These are phyloP conservation scores for Camarhynchus parvulus DNA, from an alignment of 2,113 vertebrate genomes.

Conservation along the genomic window DNA sequence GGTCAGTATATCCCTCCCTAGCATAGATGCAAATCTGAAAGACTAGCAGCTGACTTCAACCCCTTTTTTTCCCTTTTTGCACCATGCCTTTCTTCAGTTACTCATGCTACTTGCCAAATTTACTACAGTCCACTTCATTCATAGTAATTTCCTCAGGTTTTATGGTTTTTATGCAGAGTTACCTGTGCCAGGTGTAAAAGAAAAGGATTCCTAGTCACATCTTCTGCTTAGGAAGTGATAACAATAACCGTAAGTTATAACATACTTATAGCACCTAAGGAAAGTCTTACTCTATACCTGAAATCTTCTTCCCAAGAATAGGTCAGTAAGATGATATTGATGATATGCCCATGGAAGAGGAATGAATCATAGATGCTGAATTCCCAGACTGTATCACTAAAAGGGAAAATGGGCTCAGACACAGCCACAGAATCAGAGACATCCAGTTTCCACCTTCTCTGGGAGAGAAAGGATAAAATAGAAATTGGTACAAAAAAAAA, in stretches of 20 bases:
- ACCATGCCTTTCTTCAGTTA: neutral
- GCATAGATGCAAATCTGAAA: neutral
- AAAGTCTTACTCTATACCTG: neutral
- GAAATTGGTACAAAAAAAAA: neutral
- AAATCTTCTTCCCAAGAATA: accelerated
- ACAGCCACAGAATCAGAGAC: neutral
- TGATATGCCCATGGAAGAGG: neutral
- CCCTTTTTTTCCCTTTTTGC: neutral
- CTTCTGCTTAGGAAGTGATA: neutral
- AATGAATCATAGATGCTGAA: neutral
- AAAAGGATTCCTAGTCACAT: neutral
- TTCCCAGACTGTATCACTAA: neutral
- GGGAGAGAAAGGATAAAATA: neutral
- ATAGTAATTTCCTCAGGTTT: neutral
- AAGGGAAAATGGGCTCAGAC: neutral
- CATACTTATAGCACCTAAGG: neutral
- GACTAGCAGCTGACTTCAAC: neutral
- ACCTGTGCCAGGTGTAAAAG: neutral
- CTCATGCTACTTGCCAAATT: neutral
- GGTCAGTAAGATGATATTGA: neutral
- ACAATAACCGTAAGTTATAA: accelerated
- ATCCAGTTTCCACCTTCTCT: neutral
- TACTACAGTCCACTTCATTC: neutral
- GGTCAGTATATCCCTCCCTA: neutral
- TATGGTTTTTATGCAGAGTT: neutral